phyloP scores from a whole-genome alignment of 1,140 invertebrate genomes.

The Rhyzopertha dominica region DNA sequence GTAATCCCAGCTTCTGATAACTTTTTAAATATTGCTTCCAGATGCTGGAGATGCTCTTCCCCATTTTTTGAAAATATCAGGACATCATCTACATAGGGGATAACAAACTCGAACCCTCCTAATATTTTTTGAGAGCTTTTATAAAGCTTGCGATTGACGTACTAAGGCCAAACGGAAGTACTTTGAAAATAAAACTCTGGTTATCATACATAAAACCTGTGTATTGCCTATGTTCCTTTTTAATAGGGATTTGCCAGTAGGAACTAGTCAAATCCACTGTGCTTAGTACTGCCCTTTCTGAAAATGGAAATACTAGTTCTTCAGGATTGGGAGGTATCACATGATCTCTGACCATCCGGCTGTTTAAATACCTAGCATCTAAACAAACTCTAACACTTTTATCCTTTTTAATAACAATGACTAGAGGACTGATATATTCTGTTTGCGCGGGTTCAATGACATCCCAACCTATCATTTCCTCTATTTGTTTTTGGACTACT shows the following conservation, averaged over 20 bases:
- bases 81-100: constrained; percentile 11
- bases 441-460: constrained; percentile 8
- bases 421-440: constrained; percentile 8
- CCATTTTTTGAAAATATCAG: constrained; percentile 7
- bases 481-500: not conserved
- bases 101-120: not conserved
- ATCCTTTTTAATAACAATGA: constrained; percentile 13
- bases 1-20: constrained; percentile 2
- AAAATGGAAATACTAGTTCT: constrained; percentile 10
- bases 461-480: constrained; percentile 5
- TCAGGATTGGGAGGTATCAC: constrained; percentile 3
- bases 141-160: constrained; percentile 2
- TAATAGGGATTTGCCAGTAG: constrained; percentile 12
- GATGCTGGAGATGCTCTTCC: not conserved
- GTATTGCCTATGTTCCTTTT: not conserved
- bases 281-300: not conserved
- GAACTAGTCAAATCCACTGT: constrained; percentile 9
- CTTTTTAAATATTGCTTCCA: constrained; percentile 4
- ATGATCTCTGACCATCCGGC: constrained; percentile 7
- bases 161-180: constrained; percentile 7
- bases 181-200: constrained; percentile 10
- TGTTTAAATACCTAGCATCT: constrained; percentile 11
- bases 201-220: constrained; percentile 6
- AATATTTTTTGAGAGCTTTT: constrained; percentile 1
- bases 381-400: constrained; percentile 3